phyloP scores from a whole-genome alignment of 2,888 invertebrate species.

The Endomychus coccineus region DNA sequence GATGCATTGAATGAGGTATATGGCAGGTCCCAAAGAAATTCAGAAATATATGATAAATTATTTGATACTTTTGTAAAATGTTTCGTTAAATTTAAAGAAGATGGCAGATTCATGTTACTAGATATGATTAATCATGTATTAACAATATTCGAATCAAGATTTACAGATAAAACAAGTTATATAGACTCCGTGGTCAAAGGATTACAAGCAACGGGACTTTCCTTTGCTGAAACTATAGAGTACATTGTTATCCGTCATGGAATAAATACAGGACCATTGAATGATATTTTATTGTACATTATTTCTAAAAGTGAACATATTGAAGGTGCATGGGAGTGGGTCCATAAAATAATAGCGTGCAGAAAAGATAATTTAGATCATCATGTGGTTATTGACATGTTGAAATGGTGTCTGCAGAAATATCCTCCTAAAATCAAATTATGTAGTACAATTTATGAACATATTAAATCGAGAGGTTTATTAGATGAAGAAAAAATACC shows the following conservation, averaged over 20 bases:
- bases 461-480: constrained; percentile 7
- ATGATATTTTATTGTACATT: constrained; percentile 10
- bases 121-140: constrained; percentile 9
- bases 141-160: constrained; percentile 5
- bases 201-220: constrained; percentile 4
- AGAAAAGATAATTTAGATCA: constrained; percentile 8
- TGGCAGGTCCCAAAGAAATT: background rate
- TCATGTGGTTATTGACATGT: constrained; percentile 7
- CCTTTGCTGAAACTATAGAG: constrained; percentile 7
- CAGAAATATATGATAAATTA: background rate
- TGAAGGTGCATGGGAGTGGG: constrained; percentile 6
- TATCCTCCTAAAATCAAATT: constrained; percentile 6
- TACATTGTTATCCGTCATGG: constrained; percentile 3
- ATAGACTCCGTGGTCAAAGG: constrained; percentile 3
- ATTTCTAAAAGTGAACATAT: constrained; percentile 3
- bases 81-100: background rate
- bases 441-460: constrained; percentile 4
- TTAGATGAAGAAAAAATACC: constrained; percentile 9
- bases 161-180: constrained; percentile 11
- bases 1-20: constrained; percentile 4
- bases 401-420: background rate
- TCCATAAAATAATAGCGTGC: constrained; percentile 5
- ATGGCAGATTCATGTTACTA: constrained; percentile 1
- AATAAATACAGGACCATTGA: constrained; percentile 4
- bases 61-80: constrained; percentile 8